phyloP scores from a whole-genome alignment of 2,797 vertebrate genomes.

The Pelodytes ibericus region DNA sequence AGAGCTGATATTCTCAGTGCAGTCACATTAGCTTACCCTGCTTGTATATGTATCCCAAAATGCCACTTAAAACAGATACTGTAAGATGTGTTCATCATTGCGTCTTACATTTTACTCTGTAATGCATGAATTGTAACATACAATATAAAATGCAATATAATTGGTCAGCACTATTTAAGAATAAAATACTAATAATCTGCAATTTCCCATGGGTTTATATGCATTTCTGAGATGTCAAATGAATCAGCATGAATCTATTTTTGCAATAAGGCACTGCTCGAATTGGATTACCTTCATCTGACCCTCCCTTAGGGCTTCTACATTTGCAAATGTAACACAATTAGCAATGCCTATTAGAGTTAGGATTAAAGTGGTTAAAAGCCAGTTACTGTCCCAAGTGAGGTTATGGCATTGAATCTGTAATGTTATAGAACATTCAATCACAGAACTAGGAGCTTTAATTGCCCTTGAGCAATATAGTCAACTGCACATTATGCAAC shows the following conservation, averaged over 20 bases:
- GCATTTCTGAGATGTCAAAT: constrained; percentile 50
- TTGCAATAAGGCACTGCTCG: constrained; percentile 55
- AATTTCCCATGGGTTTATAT: constrained; percentile 41
- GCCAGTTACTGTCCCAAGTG: constrained; percentile 57
- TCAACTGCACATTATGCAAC: constrained; percentile 45
- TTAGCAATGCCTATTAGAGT: constrained; percentile 58
- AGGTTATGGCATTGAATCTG: constrained; percentile 56
- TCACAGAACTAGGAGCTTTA: constrained; percentile 52
- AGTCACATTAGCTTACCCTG: constrained; percentile 8
- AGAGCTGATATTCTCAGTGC: constrained; percentile 8
- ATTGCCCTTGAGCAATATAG: constrained; percentile 54
- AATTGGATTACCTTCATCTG: constrained; percentile 58
- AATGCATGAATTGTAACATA: constrained; percentile 18
- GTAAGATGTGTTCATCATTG: constrained; percentile 24
- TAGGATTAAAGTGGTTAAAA: constrained; percentile 58
- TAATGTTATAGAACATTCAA: constrained; percentile 55
- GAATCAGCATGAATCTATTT: constrained; percentile 57
- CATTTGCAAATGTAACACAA: constrained; percentile 57
- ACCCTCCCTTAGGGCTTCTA: constrained; percentile 57
- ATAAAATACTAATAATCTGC: constrained; percentile 50
- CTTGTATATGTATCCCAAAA: constrained; percentile 31
- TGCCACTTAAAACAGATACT: constrained; percentile 27
- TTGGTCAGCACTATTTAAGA: constrained; percentile 52
- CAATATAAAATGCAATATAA: constrained; percentile 11
- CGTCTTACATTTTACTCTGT: constrained; percentile 22